Conservation (phyloP, 2,797 vertebrate species). For the Muscicapa striata region DNA sequence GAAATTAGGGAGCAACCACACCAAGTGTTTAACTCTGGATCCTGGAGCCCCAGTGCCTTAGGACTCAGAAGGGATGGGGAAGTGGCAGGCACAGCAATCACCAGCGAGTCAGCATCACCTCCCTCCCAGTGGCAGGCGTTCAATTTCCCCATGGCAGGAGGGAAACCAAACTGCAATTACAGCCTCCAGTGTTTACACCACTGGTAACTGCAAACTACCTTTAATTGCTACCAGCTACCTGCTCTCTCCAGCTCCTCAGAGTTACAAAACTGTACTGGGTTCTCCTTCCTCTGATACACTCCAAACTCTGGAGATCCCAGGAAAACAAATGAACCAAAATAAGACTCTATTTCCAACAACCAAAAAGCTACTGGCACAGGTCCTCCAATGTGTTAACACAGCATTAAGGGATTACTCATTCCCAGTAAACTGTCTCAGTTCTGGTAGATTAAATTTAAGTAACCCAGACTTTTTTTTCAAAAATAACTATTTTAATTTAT, state of each 20-base stretch:
- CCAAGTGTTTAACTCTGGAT: neutral
- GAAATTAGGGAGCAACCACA: constrained; percentile 3
- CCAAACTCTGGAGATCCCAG: neutral
- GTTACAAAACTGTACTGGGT: neutral
- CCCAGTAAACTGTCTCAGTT: neutral
- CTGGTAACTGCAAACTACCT: neutral
- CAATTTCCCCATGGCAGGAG: neutral
- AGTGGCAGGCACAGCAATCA: neutral
- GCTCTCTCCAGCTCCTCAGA: neutral
- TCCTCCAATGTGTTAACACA: neutral
- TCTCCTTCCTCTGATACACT: neutral
- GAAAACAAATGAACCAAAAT: neutral
- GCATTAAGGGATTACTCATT: neutral
- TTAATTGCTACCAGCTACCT: neutral
- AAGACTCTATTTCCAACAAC: neutral
- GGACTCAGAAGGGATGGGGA: neutral
- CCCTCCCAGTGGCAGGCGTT: neutral
- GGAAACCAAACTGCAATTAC: neutral
- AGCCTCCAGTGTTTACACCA: neutral
- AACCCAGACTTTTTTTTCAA: neutral
- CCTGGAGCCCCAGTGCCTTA: neutral
- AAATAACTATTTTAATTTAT: neutral
- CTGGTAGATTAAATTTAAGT: neutral
- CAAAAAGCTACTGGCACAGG: neutral
- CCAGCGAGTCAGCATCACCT: neutral